These are phyloP conservation scores for Augochlorella aurata DNA, from an alignment of 2,888 invertebrate genomes.

Conservation along the genomic window DNA sequence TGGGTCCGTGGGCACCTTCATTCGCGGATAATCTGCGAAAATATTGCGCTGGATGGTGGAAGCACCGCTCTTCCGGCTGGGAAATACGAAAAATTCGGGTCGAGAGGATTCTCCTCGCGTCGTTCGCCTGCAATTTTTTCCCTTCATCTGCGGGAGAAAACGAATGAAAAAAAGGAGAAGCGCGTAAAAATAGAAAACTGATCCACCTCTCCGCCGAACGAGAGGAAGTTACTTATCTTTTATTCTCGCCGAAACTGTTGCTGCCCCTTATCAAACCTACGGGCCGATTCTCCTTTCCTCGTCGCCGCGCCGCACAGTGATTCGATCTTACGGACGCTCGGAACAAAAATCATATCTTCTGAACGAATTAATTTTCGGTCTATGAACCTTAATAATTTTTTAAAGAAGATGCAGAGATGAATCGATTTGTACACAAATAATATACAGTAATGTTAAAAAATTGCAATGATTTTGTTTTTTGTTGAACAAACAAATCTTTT, in stretches of 20 bases:
- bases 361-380: too few species aligned
- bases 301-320: conserved; percentile 8
- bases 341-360: too few species aligned
- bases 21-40: conserved; percentile 61
- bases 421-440: too few species aligned
- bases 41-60: conserved; percentile 60
- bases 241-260: conserved; percentile 32
- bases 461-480: too few species aligned
- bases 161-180: conserved; percentile 45
- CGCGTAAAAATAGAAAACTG: conserved; percentile 64
- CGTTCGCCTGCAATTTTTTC: conserved; percentile 66
- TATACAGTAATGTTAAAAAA: too few species aligned
- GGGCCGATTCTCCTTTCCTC: conserved; percentile 7
- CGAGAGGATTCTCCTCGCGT: conserved; percentile 67
- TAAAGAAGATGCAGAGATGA: too few species aligned
- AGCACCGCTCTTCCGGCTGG: conserved; percentile 57
- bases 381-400: too few species aligned
- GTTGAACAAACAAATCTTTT: too few species aligned
- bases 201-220: conserved; percentile 59
- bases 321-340: too few species aligned
- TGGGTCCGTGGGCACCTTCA: conserved; percentile 33
- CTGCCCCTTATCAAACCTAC: neutral
- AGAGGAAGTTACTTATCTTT: conserved; percentile 53
- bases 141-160: conserved; percentile 52
- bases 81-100: conserved; percentile 67